Conservation (phyloP, 1,140 invertebrate genomes). For the Dreissena polymorpha region DNA sequence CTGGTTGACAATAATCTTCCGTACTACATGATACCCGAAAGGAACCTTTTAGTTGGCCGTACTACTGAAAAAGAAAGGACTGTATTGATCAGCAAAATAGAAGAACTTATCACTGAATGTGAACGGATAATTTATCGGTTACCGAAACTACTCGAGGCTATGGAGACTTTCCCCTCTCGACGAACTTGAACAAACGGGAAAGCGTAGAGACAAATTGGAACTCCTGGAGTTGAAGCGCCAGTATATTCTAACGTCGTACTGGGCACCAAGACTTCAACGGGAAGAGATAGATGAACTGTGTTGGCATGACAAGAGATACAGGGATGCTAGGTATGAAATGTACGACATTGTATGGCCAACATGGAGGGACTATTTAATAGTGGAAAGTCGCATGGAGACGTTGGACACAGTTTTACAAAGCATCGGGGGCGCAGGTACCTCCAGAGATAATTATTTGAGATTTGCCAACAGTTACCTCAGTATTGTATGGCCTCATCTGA, state of each 20-base stretch:
- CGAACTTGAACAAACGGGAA: background rate
- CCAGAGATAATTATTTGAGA: background rate
- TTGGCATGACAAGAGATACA: conserved; percentile 10
- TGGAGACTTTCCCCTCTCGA: background rate
- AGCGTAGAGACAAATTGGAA: background rate
- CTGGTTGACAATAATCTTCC: conserved; percentile 10
- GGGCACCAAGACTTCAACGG: background rate
- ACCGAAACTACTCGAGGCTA: background rate
- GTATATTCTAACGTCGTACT: conserved; percentile 4
- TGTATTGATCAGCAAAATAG: too few relatives aligned
- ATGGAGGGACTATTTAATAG: conserved; percentile 6
- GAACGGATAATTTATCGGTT: too few relatives aligned
- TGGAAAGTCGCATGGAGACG: background rate
- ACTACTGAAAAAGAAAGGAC: too few relatives aligned
- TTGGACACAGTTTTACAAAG: background rate
- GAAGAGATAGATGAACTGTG: background rate
- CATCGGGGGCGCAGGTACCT: background rate
- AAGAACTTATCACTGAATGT: too few relatives aligned
- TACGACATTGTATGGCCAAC: conserved; percentile 10
- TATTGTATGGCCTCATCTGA: conserved; percentile 20
- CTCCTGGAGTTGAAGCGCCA: conserved; percentile 2
- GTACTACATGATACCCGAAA: conserved; percentile 18
- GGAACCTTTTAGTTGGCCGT: conserved; percentile 3
- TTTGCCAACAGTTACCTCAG: conserved; percentile 4
- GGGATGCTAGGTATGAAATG: background rate